Percentiles rank a stretch among this genome's conserved stretches.
Evolutionary conservation across 2,888 invertebrate genomes (phyloP).

Genomic region (Adela reaumurella): DNA sequence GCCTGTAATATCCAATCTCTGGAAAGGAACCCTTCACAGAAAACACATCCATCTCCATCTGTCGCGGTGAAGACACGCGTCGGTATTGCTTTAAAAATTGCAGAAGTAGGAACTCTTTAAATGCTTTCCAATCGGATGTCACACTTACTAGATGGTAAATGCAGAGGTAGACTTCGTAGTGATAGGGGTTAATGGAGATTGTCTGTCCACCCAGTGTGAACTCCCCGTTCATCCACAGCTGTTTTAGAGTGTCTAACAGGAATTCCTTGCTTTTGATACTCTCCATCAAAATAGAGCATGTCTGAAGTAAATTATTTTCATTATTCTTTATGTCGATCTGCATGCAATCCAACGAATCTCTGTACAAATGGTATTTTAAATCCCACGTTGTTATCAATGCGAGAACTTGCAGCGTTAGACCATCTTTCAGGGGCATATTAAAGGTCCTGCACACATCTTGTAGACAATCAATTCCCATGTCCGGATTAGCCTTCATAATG

Average conservation of each 20-base stretch:
- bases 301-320: constrained; percentile 23
- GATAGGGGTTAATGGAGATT: constrained; percentile 45
- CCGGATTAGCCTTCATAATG: constrained; percentile 33
- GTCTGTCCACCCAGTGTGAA: constrained; percentile 38
- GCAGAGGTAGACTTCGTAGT: constrained; percentile 43
- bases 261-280: constrained; percentile 39
- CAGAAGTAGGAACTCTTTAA: constrained; percentile 40
- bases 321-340: constrained; percentile 28
- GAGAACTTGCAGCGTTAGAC: constrained; percentile 38
- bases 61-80: constrained; percentile 40
- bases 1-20: constrained; percentile 43
- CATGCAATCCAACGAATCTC: constrained; percentile 28
- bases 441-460: constrained; percentile 33
- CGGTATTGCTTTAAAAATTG: constrained; percentile 42
- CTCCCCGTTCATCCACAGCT: constrained; percentile 50
- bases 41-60: constrained; percentile 47
- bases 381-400: constrained; percentile 39
- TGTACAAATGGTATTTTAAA: constrained; percentile 31
- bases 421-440: constrained; percentile 35
- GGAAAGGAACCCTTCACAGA: constrained; percentile 50
- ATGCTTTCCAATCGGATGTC: constrained; percentile 23
- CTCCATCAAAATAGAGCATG: constrained; percentile 36
- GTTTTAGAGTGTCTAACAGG: constrained; percentile 33
- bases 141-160: constrained; percentile 36
- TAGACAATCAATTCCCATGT: constrained; percentile 28